These are phyloP conservation scores for Laticauda colubrina DNA, from an alignment of 2,113 vertebrate genomes.

Conservation along the genomic window DNA sequence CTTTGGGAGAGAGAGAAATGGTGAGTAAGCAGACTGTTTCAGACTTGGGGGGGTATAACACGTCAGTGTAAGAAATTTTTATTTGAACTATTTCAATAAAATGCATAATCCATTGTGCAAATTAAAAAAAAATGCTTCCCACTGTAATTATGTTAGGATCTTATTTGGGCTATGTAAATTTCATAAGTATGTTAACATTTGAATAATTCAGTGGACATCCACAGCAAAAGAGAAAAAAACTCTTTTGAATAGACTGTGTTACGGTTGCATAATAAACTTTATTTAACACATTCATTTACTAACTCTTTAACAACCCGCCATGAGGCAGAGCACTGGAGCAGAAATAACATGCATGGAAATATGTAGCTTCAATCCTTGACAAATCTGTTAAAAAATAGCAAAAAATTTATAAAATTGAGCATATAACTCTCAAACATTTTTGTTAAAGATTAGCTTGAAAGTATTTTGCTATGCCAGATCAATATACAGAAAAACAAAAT, in stretches of 20 bases:
- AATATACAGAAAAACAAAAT: neutral
- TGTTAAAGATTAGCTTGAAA: neutral
- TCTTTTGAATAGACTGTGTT: neutral
- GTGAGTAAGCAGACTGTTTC: neutral
- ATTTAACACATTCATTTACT: neutral
- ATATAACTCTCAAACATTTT: neutral
- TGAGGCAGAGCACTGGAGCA: neutral
- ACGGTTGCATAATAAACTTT: accelerated
- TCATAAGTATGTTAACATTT: slow-evolving; percentile 5
- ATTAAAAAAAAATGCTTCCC: neutral
- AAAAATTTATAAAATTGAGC: neutral
- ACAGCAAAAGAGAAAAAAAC: neutral
- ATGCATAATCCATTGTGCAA: slow-evolving; percentile 18
- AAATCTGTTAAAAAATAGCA: accelerated
- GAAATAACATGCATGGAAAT: neutral
- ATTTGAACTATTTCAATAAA: slow-evolving; percentile 17
- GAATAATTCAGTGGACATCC: slow-evolving; percentile 22
- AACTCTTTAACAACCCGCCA: neutral
- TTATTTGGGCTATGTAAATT: slow-evolving; percentile 15
- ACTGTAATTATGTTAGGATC: neutral
- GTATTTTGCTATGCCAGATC: neutral
- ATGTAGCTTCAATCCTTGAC: neutral
- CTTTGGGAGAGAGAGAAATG: neutral
- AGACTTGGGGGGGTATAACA: neutral
- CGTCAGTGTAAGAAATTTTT: neutral